Conservation (phyloP, 1,140 invertebrate genomes). For the Drosophila ambigua region DNA sequence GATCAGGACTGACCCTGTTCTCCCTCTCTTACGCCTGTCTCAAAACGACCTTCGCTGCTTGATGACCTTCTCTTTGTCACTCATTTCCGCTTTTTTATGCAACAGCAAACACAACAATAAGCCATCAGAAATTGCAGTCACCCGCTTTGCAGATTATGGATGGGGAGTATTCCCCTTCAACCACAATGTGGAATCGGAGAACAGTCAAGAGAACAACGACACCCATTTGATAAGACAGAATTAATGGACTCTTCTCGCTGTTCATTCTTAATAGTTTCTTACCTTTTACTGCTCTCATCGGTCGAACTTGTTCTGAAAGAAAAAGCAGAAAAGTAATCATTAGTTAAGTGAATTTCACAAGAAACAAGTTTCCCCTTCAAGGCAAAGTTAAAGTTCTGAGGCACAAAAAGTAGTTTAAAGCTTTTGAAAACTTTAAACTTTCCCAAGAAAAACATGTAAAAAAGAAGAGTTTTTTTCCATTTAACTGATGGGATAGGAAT, state of each 20-base stretch:
- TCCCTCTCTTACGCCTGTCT: no score
- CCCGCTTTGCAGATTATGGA: conserved; percentile 1
- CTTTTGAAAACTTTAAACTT: conserved; percentile 32
- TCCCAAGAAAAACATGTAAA: neutral
- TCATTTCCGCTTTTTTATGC: no score
- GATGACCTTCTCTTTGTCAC: no score
- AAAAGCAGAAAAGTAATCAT: conserved; percentile 23
- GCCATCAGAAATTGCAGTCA: conserved; percentile 4
- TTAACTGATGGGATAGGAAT: no score
- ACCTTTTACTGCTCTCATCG: conserved; percentile 23
- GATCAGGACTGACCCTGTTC: no score
- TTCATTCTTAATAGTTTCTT: neutral
- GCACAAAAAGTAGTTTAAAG: conserved; percentile 26
- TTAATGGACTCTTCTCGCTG: neutral
- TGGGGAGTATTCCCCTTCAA: neutral
- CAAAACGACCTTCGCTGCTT: no score
- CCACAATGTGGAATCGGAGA: neutral
- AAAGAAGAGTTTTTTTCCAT: no score
- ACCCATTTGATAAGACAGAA: neutral
- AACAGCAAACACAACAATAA: neutral
- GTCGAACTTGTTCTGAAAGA: conserved; percentile 19
- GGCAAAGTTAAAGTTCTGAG: conserved; percentile 30
- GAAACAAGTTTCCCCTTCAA: conserved; percentile 8
- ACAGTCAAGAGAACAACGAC: neutral
- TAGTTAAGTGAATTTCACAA: conserved; percentile 32